phyloP scores from a whole-genome alignment of 2,797 vertebrate species.

The Helarctos malayanus region DNA sequence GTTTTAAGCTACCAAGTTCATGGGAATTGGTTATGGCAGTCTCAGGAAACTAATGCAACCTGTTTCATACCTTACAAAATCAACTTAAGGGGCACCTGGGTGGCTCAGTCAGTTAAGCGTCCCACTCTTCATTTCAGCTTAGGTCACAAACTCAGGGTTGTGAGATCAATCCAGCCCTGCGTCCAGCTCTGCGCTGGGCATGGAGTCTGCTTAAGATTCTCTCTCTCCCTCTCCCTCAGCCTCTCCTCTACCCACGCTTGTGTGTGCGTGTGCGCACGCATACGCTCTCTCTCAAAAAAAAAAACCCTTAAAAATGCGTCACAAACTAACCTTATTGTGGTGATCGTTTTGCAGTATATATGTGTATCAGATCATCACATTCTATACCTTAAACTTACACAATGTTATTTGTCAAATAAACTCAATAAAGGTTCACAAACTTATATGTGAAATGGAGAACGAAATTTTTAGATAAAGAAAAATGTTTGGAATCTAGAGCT shows the following conservation, averaged over 20 bases:
- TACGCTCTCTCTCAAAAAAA: background rate
- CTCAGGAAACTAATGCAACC: background rate
- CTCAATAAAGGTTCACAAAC: background rate
- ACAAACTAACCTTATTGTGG: background rate
- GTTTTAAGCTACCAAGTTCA: slow-evolving; percentile 12
- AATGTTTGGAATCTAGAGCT: slow-evolving; percentile 41
- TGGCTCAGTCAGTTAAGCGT: background rate
- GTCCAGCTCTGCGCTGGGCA: background rate
- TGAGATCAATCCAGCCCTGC: background rate
- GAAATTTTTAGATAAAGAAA: slow-evolving; percentile 41
- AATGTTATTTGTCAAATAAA: background rate
- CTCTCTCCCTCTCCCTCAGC: background rate
- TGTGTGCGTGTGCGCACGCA: accelerated
- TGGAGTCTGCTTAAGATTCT: background rate
- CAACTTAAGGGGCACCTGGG: background rate
- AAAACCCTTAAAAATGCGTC: slow-evolving; percentile 2
- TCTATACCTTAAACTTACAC: background rate
- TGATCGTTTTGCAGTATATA: background rate
- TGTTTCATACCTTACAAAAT: background rate
- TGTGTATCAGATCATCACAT: background rate
- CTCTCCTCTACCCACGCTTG: background rate
- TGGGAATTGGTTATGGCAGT: background rate
- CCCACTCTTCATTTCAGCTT: background rate
- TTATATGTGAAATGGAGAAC: slow-evolving; percentile 14
- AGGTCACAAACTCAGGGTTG: background rate